Evolutionary conservation across 2,888 invertebrate genomes (phyloP), one percentile per base, ranked within the genome.

Genomic region (Drosophila prolongata): DNA sequence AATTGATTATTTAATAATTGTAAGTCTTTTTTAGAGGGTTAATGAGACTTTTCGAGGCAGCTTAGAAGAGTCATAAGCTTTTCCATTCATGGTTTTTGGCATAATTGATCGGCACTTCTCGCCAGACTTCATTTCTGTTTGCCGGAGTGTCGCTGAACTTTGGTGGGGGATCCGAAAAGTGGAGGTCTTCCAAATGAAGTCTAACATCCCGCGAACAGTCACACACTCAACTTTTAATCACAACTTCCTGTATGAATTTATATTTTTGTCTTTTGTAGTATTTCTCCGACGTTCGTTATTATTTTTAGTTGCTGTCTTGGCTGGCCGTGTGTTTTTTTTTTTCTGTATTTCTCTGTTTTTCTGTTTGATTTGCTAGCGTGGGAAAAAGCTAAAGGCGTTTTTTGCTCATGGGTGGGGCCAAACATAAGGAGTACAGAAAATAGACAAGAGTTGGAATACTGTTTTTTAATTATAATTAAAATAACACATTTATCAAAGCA

Each of bases 331-430:
- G 47, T 34, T 30, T 47, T 65, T 61, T 65, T 59, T 19, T 52
- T 30, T 46, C 50, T 43, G 37, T 38, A 19, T 30, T 47, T 47
- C 10, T 43, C 11, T 19, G 30, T 19, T 44, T 37, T 46, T 42
- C 35, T 66, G 46, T 75, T 67, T 72, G 78, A 69, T 80, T 83
- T 76, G 62, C 82, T 70, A 77, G 80, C 89, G 87, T 88, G 87
- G 87, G 89, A 88, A 83, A 86, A 87, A 79, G 86, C 82, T 85
- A 70, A 70, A 76, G 88, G 75, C 85, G 60, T 46, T 44, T 57
- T 52, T 27, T 13, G 10, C 1, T 19, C 6, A 70, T 74, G 84
- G 81, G 81, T 84, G 87, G 74, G 85, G 34, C 66, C 70, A 43
- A 55, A 42, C 61, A 49, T 9, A 44, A 70, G 70, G 6, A 43